These are phyloP conservation scores for Sycophila texana DNA, from an alignment of 2,888 invertebrate genomes.

Conservation along the genomic window DNA sequence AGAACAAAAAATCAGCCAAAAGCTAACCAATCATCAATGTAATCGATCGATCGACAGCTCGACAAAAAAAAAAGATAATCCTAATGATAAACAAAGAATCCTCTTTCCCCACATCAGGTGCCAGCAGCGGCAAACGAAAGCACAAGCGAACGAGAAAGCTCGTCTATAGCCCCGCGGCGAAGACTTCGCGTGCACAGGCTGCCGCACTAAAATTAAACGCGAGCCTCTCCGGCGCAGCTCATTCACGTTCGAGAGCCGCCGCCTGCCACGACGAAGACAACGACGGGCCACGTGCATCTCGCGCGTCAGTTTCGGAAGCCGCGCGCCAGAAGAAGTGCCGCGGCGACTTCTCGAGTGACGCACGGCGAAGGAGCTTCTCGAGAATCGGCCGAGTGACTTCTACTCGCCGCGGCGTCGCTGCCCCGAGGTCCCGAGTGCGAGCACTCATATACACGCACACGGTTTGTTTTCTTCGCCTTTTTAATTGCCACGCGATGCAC, in stretches of 20 bases:
- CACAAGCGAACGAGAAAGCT: background rate
- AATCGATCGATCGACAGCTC: too few species aligned
- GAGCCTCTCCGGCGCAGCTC: constrained; percentile 14
- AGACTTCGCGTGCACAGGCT: constrained; percentile 4
- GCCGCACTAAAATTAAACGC: constrained; percentile 46
- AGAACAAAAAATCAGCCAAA: too few species aligned
- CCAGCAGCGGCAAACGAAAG: too few species aligned
- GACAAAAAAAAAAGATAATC: too few species aligned
- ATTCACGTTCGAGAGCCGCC: constrained; percentile 18
- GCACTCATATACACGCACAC: too few species aligned
- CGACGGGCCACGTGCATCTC: constrained; percentile 17
- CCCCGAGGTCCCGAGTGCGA: too few species aligned
- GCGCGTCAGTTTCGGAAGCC: background rate
- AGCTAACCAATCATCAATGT: too few species aligned
- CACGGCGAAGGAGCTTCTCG: constrained; percentile 1
- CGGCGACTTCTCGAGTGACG: constrained; percentile 5
- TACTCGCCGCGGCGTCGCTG: background rate
- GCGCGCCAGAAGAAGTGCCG: constrained; percentile 13
- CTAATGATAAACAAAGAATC: too few species aligned
- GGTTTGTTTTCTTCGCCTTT: constrained; percentile 17
- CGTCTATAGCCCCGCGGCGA: too few species aligned
- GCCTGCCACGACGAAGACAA: background rate
- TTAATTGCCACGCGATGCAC: too few species aligned
- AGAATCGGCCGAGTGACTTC: background rate
- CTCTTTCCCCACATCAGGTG: too few species aligned